These are phyloP conservation scores for Ispidina picta DNA, from an alignment of 2,797 vertebrate species.

Conservation along the genomic window DNA sequence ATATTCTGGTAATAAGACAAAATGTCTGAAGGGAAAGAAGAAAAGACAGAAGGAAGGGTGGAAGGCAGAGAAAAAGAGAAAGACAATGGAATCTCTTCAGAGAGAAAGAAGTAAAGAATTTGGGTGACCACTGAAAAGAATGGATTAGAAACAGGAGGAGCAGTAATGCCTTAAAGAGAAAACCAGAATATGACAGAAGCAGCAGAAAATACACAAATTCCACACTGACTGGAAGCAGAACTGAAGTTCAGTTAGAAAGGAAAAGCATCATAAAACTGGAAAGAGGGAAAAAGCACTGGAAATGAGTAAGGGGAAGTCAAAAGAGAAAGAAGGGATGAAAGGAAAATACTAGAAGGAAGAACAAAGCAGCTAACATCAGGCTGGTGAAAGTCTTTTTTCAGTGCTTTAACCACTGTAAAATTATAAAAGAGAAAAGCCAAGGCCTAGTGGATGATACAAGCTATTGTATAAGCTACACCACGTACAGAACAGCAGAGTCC, in stretches of 20 bases:
- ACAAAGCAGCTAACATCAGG: neutral
- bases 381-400: conserved; percentile 7
- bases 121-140: neutral
- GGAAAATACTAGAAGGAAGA: neutral
- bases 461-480: neutral
- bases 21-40: neutral
- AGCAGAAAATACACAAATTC: neutral
- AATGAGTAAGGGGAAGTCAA: neutral
- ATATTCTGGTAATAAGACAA: neutral
- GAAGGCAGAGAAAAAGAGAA: neutral
- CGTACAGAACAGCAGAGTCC: neutral
- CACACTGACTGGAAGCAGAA: neutral
- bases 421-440: neutral
- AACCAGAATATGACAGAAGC: neutral
- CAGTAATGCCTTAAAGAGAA: neutral
- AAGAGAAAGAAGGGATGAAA: conserved; percentile 15
- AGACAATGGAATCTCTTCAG: neutral
- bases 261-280: neutral
- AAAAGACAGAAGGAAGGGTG: neutral
- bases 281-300: conserved; percentile 25
- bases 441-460: neutral
- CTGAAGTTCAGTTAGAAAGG: neutral
- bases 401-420: conserved; percentile 16
- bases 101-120: neutral
- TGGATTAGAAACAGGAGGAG: neutral